Percentiles rank a stretch among this genome's conserved stretches.
phyloP scores from a whole-genome alignment of 1,140 invertebrate genomes.

The Babylonia areolata region DNA sequence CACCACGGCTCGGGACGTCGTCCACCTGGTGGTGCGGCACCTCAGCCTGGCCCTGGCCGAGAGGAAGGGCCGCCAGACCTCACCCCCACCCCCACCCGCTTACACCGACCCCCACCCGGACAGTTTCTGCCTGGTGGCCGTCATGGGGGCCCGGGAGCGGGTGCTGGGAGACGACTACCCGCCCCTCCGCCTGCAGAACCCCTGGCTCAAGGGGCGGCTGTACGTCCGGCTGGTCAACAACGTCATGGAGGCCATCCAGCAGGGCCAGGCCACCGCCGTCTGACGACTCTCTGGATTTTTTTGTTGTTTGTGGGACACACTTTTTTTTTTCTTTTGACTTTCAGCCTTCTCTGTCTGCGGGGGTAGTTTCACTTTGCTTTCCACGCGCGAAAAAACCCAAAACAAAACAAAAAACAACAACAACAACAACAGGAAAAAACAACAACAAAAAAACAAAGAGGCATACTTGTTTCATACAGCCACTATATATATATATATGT shows the following conservation, averaged over 20 bases:
- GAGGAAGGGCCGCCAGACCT: constrained; percentile 90
- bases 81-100: no score
- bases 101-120: constrained; percentile 82
- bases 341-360: no score
- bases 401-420: no score
- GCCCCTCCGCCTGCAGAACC: constrained; percentile 93
- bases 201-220: constrained; percentile 94
- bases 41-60: constrained; percentile 93
- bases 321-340: no score
- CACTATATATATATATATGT: no score
- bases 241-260: constrained; percentile 72
- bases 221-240: constrained; percentile 83
- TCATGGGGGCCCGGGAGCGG: constrained; percentile 92
- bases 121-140: constrained; percentile 95
- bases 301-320: no score
- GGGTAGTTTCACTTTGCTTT: no score
- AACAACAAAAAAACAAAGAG: no score
- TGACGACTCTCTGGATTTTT: no score
- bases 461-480: no score
- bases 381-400: no score
- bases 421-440: no score
- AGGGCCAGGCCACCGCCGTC: constrained; percentile 72
- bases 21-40: constrained; percentile 94
- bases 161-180: constrained; percentile 95
- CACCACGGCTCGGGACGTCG: constrained; percentile 94